These are phyloP conservation scores for Borostomias antarcticus DNA, from an alignment of 2,797 vertebrate species.

Conservation along the genomic window DNA sequence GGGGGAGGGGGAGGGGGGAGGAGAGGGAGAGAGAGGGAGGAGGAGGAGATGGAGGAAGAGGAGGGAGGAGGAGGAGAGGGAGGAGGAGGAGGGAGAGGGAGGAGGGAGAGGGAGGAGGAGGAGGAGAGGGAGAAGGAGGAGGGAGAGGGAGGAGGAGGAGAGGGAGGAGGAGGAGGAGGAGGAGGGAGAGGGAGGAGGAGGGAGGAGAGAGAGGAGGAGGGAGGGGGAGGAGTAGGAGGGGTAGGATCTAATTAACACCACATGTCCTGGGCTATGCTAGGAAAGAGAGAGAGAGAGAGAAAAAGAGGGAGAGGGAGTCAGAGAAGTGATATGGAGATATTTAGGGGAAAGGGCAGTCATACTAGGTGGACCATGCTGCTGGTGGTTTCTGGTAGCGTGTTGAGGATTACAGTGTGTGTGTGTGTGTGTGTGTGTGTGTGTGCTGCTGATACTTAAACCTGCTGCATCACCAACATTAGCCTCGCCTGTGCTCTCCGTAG, in stretches of 20 bases:
- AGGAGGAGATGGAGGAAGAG: not conserved
- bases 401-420: not conserved
- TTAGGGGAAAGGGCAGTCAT: not conserved
- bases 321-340: not conserved
- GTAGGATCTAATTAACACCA: constrained; percentile 9
- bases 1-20: not conserved
- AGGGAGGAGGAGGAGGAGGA: not conserved
- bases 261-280: not conserved
- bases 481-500: not conserved
- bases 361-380: not conserved
- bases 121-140: not conserved
- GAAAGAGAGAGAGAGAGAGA: no score
- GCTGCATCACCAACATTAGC: not conserved
- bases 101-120: not conserved
- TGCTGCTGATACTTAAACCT: not conserved
- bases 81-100: no score
- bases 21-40: not conserved
- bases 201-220: not conserved
- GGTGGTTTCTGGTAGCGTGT: not conserved
- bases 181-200: not conserved
- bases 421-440: no score
- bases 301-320: no score
- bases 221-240: not conserved
- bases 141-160: not conserved
- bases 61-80: not conserved